Evolutionary conservation across 2,113 vertebrate species (phyloP).

Genomic region (Shinisaurus crocodilurus): DNA sequence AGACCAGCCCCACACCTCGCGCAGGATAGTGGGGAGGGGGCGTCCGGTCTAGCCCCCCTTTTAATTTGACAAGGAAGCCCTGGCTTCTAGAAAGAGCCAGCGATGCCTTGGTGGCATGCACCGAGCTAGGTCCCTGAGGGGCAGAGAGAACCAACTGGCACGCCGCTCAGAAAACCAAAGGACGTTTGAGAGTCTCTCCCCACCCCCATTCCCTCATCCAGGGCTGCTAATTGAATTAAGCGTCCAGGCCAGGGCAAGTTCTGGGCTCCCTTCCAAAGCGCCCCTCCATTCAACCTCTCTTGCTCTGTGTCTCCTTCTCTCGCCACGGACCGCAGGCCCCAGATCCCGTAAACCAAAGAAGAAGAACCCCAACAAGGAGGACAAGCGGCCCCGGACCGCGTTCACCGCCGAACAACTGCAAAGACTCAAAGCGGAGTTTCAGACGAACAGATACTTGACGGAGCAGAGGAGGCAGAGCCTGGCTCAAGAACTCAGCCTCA

Average conservation of each 20-base stretch:
- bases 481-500: slow-evolving; percentile 91
- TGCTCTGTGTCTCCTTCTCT: background rate
- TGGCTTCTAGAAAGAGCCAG: background rate
- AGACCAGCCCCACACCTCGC: background rate
- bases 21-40: background rate
- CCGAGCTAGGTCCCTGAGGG: background rate
- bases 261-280: background rate
- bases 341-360: slow-evolving; percentile 98
- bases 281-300: background rate
- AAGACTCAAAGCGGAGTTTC: slow-evolving; percentile 91
- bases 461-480: slow-evolving; percentile 91
- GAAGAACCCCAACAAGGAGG: slow-evolving; percentile 91
- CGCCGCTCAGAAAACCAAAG: background rate
- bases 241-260: background rate
- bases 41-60: background rate
- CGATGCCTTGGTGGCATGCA: background rate
- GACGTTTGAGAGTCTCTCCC: background rate
- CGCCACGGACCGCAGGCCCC: slow-evolving; percentile 82
- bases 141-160: background rate
- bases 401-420: slow-evolving; percentile 94
- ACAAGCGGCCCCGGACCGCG: slow-evolving; percentile 92
- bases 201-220: background rate
- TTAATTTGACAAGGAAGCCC: too few species aligned
- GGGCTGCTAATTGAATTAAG: background rate
- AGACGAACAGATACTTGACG: slow-evolving; percentile 92